Conservation (phyloP, 2,113 vertebrate species). For the pig (Sus scrofa) region T2T-Sscrofa CM000824.6:138562001-138562500, state of each 20-base stretch:
- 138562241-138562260: too few relatives aligned
- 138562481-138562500: neutral
- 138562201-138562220: too few relatives aligned
- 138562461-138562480: neutral
- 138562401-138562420: neutral
- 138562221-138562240: too few relatives aligned
- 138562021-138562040: constrained; percentile 25
- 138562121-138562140: neutral
- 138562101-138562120: neutral
- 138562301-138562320: too few relatives aligned
- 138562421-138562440: neutral
- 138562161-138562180: too few relatives aligned
- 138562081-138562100: neutral
- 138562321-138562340: too few relatives aligned
- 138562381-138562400: neutral
- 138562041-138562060: neutral
- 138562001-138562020: neutral
- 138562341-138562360: too few relatives aligned
- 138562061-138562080: neutral
- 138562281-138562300: too few relatives aligned
- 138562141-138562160: neutral
- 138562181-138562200: too few relatives aligned
- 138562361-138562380: too few relatives aligned
- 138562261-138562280: too few relatives aligned
- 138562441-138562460: neutral